Conservation (phyloP, 2,113 vertebrate species). For the Heloderma charlesbogerti region DNA sequence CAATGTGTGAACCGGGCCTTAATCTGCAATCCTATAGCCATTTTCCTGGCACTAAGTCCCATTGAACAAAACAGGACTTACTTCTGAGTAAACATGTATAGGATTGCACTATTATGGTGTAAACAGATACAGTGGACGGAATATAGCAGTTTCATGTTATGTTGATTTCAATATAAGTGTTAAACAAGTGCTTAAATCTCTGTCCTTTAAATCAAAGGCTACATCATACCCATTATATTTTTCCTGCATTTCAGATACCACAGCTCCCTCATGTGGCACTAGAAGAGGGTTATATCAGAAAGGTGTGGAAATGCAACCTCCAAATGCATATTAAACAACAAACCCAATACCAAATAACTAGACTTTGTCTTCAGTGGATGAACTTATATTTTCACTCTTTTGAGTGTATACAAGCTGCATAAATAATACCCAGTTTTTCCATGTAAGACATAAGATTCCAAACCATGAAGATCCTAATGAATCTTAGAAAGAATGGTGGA, state of each 20-base stretch:
- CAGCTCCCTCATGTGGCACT: constrained; percentile 68
- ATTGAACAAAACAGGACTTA: neutral
- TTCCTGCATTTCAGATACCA: constrained; percentile 54
- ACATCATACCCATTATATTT: too few species aligned
- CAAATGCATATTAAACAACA: neutral
- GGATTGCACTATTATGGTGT: neutral
- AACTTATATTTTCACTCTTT: neutral
- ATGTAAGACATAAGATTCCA: neutral
- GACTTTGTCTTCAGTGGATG: neutral
- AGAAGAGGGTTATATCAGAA: neutral
- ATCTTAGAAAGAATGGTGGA: constrained; percentile 3
- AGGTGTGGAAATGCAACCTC: neutral
- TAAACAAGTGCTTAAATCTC: neutral
- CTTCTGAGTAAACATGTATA: neutral
- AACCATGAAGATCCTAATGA: neutral
- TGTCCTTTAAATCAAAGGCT: neutral
- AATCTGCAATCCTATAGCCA: too few species aligned
- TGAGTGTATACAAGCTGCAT: neutral
- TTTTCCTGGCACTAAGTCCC: too few species aligned
- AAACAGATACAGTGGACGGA: neutral
- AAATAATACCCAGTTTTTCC: neutral
- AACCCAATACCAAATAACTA: neutral
- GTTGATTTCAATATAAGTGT: neutral
- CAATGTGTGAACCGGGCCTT: too few species aligned
- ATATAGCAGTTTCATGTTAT: neutral